Base-by-base conservation (phyloP, 2,888 invertebrate genomes). In the Melinaea menophilus region DNA sequence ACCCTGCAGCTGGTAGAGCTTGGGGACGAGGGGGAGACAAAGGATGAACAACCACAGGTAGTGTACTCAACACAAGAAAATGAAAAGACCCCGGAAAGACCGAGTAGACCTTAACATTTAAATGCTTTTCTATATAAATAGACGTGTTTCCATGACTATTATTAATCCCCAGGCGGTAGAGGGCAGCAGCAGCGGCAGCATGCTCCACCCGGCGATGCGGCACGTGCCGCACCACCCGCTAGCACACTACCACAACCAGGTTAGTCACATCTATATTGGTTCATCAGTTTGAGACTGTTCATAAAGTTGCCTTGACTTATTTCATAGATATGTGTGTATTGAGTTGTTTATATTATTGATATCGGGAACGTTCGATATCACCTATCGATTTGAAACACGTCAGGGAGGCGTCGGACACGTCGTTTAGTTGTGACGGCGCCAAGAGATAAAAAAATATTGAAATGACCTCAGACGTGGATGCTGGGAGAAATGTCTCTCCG, bases 1-100 rank as follows among this genome's bases (percentile, higher is more conserved):
- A 94, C 95, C 48, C 91, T 95, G 5, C 93, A 94, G 78, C 91
- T 95, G 55, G 94, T 94, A n/a, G 95, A 94, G 72, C 92, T 95
- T 73, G 94, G 95, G 75, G 90, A 90, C 84, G 86, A 86, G 66
- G 81, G 81, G 0, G 94, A 94, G 78, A 90, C 81, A 4, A 88
- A 89, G 78, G 80, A 90, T 88, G 90, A 88, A 55, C 86, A 84
- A 66, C 75, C 78, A 59, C 84, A 85, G 85, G 88, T 86, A 73
- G 70, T 64, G 31, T 5, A 54, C 12, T 9, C 9, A 41, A 22
- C 22, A 22, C 22, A 48, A 13, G 3, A n/a, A 13, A 48, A 3
- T 1, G 4, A 22, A 4, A 48, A n/a, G 22, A 22, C 2, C n/a
- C 5, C 5, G 48, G 48, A 48, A 48, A 48, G 47, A 48, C 48